Evolutionary conservation across 2,113 vertebrate species (phyloP).

Genomic region (Chionomys nivalis): DNA sequence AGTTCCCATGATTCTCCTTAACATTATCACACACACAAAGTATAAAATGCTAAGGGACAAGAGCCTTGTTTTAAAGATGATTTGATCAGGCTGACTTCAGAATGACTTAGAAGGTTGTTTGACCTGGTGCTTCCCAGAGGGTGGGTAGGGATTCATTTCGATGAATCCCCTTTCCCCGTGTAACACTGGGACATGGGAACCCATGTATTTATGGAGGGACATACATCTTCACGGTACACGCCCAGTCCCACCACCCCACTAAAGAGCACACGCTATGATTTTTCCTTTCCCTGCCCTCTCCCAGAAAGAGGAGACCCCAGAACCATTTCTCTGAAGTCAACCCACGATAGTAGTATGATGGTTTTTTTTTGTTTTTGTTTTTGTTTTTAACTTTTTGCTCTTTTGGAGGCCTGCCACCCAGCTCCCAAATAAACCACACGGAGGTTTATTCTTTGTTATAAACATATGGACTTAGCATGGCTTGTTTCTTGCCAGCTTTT

Average conservation of each 20-base stretch:
- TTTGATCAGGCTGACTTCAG: not conserved
- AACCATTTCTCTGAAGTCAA: not conserved
- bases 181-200: not conserved
- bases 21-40: not conserved
- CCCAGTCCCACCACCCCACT: too few relatives aligned
- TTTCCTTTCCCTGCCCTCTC: not conserved
- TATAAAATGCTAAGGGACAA: not conserved
- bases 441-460: too few relatives aligned
- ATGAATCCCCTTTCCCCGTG: not conserved
- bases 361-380: too few relatives aligned
- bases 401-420: too few relatives aligned
- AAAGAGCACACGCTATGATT: not conserved
- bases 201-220: not conserved
- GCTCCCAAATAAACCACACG: too few relatives aligned
- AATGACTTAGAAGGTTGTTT: not conserved
- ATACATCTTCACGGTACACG: not conserved
- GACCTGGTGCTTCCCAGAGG: not conserved
- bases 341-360: too few relatives aligned
- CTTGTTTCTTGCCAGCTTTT: too few relatives aligned
- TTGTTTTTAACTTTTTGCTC: too few relatives aligned
- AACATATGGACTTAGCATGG: too few relatives aligned
- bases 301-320: not conserved
- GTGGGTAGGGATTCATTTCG: not conserved
- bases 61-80: not conserved
- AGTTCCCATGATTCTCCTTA: not conserved